Base-by-base conservation (phyloP, 2,797 vertebrate species). In the Lemur catta region DNA sequence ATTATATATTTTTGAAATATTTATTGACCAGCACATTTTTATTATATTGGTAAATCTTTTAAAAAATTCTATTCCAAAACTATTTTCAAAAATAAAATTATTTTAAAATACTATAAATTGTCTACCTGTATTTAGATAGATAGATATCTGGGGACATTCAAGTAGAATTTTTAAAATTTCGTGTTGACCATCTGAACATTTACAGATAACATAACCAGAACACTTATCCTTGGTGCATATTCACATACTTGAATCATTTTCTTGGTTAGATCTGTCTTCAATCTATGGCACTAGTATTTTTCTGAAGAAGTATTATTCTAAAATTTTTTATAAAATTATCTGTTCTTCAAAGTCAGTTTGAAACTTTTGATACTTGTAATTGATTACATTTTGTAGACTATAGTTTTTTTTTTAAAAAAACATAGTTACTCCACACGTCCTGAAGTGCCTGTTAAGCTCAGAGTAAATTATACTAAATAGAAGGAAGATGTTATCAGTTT, bases 21-120 rank as follows among this genome's bases (percentile, higher is more conserved):
- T 52, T 79, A 61, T 41, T 41, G 15, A 91, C 38, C 30, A 50
- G n/a, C 15, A 48, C 50, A 48, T 72, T 87, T 86, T 72, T 48
- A 57, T 78, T 88, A 75, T 28, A 63, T 59, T 57, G 18, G 10
- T 52, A 65, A 89, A 61, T 52, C n/a, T 87, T 78, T 52, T n/a
- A 41, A 35, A 84, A 48, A 57, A 13, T 35, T 76, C 26, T 76
- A 46, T 48, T 82, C 13, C 28, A 81, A 76, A 84, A 24, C 26
- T 80, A 28, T 75, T 91, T 85, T 61, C 41, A 91, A 95, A 94
- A 93, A 35, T 61, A 26, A 85, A 88, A 81, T 61, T 38, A 46
- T 71, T 94, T 59, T 20, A 69, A 89, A 50, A 41, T 46, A 59
- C 28, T 78, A 63, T 88, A 93, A 80, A 28, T 28, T 75, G 75